Base-by-base conservation (phyloP, 92 coral and sea anemone genomes). In the Desmophyllum pertusum region DNA sequence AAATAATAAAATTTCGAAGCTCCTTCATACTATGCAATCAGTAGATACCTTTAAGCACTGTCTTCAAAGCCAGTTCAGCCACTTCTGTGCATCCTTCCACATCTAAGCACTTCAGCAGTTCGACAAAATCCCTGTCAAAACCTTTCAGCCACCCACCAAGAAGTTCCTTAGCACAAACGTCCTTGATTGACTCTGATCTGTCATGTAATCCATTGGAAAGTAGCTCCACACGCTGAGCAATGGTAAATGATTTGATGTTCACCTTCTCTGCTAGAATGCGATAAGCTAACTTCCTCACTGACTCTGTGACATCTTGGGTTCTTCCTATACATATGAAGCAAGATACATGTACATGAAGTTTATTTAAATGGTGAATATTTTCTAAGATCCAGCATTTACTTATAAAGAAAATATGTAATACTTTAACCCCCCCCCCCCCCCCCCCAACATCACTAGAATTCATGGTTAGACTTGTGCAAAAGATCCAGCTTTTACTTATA, bases 121-220 rank as follows among this genome's bases (percentile, higher is more conserved):
- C 79, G 42, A 90, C 80, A 62, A 92, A 83, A 27, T 97, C 90
- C 31, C 89, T 88, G 68, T 94, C 91, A 80, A 90, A 85, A 46
- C 93, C 74, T 53, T 91, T 88, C 29, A 86, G 82, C 99, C 99
- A 97, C n/a, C 83, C 80, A 9, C 78, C 71, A 76, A 97, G 80
- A 27, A 97, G 89, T 23, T 70, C 85, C 79, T 88, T 89, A 23
- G 78, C 85, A 85, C 95, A 97, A 18, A 86, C 70, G 8, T 85
- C 88, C 78, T 92, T 90, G 14, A 97, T 89, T 43, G 91, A 81
- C 38, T 85, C 90, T 48, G 95, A 88, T 79, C 91, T 90, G 89
- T 97, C 99, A 79, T 91, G 86, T 73, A 97, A 66, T 67, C 99
- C 99, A 90, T 91, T 90, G 51, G 90, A 94, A 11, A 97, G 92